These are phyloP conservation scores for Trisateles emortualis DNA, from an alignment of 2,888 invertebrate species.

Conservation along the genomic window DNA sequence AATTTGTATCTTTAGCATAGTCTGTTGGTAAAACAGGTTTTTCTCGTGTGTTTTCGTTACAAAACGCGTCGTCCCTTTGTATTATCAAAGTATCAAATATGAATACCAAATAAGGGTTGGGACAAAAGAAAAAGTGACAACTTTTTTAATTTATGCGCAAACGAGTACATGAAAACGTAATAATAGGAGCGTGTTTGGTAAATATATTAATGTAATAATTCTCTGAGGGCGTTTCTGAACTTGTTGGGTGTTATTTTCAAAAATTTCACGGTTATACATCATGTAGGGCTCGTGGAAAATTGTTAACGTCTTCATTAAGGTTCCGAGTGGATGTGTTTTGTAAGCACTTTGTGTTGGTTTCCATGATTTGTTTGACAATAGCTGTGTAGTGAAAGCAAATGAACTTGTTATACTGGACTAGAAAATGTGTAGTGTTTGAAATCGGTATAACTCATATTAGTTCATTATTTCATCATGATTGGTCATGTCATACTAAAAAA, in stretches of 20 bases:
- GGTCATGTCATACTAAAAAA: neutral
- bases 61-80: slow-evolving; percentile 82
- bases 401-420: slow-evolving; percentile 40
- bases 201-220: slow-evolving; percentile 85
- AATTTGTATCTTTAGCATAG: slow-evolving; percentile 86
- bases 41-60: slow-evolving; percentile 79
- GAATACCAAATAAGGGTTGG: slow-evolving; percentile 87
- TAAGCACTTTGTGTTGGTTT: slow-evolving; percentile 27
- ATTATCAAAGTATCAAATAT: slow-evolving; percentile 85
- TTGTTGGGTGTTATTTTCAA: slow-evolving; percentile 74
- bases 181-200: slow-evolving; percentile 85
- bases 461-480: neutral
- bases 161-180: slow-evolving; percentile 86
- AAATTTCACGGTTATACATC: slow-evolving; percentile 85
- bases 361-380: slow-evolving; percentile 53
- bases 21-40: slow-evolving; percentile 83
- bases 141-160: slow-evolving; percentile 85
- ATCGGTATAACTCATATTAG: too few relatives aligned
- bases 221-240: slow-evolving; percentile 74
- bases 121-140: slow-evolving; percentile 85
- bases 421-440: slow-evolving; percentile 15
- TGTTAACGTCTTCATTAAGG: slow-evolving; percentile 77
- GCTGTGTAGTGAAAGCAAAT: slow-evolving; percentile 52
- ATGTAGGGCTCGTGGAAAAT: slow-evolving; percentile 75
- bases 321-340: slow-evolving; percentile 34